Base-by-base conservation (phyloP, 2,113 vertebrate genomes). In the Hoplias malabaricus region DNA sequence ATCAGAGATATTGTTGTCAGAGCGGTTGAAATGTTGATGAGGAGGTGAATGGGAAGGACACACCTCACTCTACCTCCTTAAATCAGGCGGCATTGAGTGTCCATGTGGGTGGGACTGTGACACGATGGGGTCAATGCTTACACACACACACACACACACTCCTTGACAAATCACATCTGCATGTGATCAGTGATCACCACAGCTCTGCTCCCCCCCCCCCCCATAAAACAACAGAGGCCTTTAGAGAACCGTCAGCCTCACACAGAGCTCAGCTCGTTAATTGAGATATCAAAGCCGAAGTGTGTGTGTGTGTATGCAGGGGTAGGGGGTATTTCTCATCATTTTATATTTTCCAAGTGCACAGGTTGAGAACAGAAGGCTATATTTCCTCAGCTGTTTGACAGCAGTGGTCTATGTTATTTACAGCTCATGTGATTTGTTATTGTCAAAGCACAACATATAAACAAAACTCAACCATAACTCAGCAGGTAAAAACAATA, bases 1-100 rank as follows among this genome's bases (percentile, higher is more conserved):
- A 21, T 62, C 40, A 46, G 5, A 46, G 25, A 23, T 11, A 8
- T 66, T 16, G 7, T 0, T 57, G 48, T 54, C 10, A 4, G 31
- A 31, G n/a, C 13, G 59, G 16, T 66, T 73, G 14, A 56, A 56
- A 16, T 53, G 72, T 63, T 54, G 16, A 43, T n/a, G 46, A 75
- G 48, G 29, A 2, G 62, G 9, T n/a, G 16, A 36, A 13, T 11
- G 25, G 29, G 34, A 3, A 14, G 34, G 25, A 13, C 38, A 4
- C 50, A 69, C 54, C 66, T 77, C 66, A 48, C 48, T 57, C 66
- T 34, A 27, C 25, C 33, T 56, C 34, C 34, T 42, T 25, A 29
- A 14, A 38, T 76, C 50, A 23, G 21, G 1, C n/a, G n/a, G 34
- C 40, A 48, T 29, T 29, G 36, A 69, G 23, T n/a, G 43, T 40